These are phyloP conservation scores for Podilymbus podiceps DNA, from an alignment of 2,113 vertebrate species.

Conservation along the genomic window DNA sequence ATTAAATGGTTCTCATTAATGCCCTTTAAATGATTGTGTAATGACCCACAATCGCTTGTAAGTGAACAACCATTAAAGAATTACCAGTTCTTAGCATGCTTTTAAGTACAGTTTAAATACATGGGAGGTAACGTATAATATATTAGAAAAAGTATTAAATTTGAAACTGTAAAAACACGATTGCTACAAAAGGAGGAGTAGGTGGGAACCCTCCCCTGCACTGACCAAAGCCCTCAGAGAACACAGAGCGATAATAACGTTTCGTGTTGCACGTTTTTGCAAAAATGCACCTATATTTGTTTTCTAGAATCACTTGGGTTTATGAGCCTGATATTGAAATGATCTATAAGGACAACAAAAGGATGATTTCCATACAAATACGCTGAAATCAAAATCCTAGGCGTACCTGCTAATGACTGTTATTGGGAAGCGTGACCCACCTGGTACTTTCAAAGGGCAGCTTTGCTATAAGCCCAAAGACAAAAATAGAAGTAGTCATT, in stretches of 20 bases:
- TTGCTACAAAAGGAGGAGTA: slow-evolving; percentile 55
- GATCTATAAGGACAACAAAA: neutral
- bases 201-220: slow-evolving; percentile 44
- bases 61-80: slow-evolving; percentile 98
- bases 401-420: neutral
- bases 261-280: neutral
- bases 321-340: neutral
- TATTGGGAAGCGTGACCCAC: neutral
- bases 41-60: slow-evolving; percentile 95
- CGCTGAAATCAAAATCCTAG: neutral
- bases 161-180: slow-evolving; percentile 71
- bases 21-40: slow-evolving; percentile 95
- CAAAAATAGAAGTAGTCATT: neutral
- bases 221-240: neutral
- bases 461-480: neutral
- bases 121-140: slow-evolving; percentile 82
- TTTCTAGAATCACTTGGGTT: neutral
- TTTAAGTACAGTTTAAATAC: slow-evolving; percentile 92
- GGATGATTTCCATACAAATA: neutral
- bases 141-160: slow-evolving; percentile 79
- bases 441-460: neutral
- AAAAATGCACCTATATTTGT: neutral
- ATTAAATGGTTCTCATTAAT: slow-evolving; percentile 96
- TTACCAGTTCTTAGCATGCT: slow-evolving; percentile 86
- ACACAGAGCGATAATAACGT: neutral